A percentile compares a stretch with the other conserved stretches of the same genome.
phyloP scores from a whole-genome alignment of 2,113 vertebrate species.

The Nibea albiflora region DNA sequence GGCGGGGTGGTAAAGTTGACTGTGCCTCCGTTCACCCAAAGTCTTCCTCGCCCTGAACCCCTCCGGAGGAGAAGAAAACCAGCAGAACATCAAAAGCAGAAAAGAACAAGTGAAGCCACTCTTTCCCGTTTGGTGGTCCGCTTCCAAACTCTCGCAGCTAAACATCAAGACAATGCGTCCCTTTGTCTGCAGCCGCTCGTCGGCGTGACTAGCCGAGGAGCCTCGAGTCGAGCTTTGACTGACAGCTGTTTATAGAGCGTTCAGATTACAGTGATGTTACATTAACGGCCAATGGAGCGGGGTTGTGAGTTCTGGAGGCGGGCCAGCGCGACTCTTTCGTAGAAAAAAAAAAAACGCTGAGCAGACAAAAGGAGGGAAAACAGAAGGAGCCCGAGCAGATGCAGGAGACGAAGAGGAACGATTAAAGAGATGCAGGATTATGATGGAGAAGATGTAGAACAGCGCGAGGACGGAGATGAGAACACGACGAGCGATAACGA shows the following conservation, averaged over 20 bases:
- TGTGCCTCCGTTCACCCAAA: constrained; percentile 68
- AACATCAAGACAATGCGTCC: constrained; percentile 57
- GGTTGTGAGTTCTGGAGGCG: constrained; percentile 60
- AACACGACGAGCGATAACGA: neutral
- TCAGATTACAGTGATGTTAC: constrained; percentile 60
- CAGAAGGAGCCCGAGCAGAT: neutral
- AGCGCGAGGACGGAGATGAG: neutral
- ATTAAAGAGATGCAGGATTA: constrained; percentile 17
- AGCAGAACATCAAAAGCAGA: constrained; percentile 67
- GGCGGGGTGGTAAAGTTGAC: constrained; percentile 62
- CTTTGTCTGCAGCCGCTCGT: constrained; percentile 60
- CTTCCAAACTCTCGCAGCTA: constrained; percentile 40
- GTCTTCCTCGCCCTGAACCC: constrained; percentile 54
- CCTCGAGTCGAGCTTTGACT: constrained; percentile 50
- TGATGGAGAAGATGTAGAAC: constrained; percentile 3
- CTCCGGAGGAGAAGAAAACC: constrained; percentile 32
- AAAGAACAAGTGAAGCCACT: constrained; percentile 67
- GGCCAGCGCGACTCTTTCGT: constrained; percentile 25
- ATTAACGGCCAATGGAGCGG: constrained; percentile 58
- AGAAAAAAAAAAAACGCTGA: constrained; percentile 41
- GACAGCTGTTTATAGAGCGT: constrained; percentile 63
- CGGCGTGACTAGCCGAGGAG: constrained; percentile 42
- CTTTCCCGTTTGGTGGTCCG: constrained; percentile 65
- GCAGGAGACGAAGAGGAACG: neutral
- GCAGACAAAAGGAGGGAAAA: neutral